Evolutionary conservation across 92 coral and sea anemone species (phyloP), one percentile per base, ranked within the genome.

Genomic region (Pocillopora meandrina): DNA sequence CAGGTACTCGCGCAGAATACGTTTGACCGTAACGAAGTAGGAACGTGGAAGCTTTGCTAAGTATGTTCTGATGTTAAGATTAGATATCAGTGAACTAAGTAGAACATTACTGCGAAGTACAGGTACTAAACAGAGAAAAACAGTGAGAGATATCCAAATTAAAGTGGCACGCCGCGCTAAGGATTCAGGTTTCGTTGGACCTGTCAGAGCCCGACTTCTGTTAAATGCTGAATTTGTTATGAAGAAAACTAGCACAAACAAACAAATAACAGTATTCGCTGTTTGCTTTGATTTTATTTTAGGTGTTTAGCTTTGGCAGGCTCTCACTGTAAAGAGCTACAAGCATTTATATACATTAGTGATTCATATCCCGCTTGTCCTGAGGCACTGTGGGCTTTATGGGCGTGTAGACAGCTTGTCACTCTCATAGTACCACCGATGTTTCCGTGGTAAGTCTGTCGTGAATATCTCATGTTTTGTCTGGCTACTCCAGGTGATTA

Each of bases 381-480:
- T 33, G 98, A 94, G 92, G 93, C 98, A 78, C 74, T 94, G 14
- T 94, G 98, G 98, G 89, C 98, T 11, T 77, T 94, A 71, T 92
- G 93, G 95, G 84, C 92, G 26, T 94, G 98, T 72, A 92, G 98
- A 16, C 78, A 85, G 61, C 87, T 94, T 17, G 21, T 72, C 12
- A 75, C 83, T 7, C 92, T 94, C 69, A 80, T 93, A 36, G 86
- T 92, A 11, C 92, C 98, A 14, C 95, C 95, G 0, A 82, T 94
- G 95, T 79, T 76, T 65, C 93, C 93, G 21, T 76, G 95, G 98
- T 94, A 83, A 42, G 73, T 33, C 18, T 13, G 47, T 10, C 35
- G 56, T 26, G 18, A 59, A 59, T 59, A 16, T 59, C 12, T 16
- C 14, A 7, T 59, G 18, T 59, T 12, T 59, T 10, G 19, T 59